These are phyloP conservation scores for Phrynosoma blainvillii DNA, from an alignment of 2,113 vertebrate genomes.

Conservation along the genomic window DNA sequence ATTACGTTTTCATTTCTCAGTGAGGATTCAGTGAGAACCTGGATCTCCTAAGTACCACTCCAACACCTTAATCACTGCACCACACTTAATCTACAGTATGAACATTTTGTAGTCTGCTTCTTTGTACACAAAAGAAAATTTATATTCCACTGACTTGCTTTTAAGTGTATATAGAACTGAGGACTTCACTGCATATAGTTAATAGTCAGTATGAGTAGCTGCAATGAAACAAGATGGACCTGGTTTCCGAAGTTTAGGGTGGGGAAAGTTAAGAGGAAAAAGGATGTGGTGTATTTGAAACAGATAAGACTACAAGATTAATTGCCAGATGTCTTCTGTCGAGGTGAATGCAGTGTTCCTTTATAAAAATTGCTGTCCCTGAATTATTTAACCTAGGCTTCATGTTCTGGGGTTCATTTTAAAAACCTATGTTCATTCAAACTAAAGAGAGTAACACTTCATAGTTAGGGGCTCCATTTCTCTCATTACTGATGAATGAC, in stretches of 20 bases:
- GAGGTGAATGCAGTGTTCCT: background rate
- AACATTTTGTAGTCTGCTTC: background rate
- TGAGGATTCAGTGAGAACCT: too few species aligned
- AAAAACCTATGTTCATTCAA: background rate
- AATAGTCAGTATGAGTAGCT: background rate
- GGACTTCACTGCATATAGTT: background rate
- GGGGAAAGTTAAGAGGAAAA: background rate
- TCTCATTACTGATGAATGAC: background rate
- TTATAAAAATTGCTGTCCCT: slow-evolving; percentile 7
- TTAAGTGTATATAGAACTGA: background rate
- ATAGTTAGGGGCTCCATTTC: background rate
- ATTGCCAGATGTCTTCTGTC: background rate
- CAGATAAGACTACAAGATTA: background rate
- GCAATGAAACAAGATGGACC: background rate
- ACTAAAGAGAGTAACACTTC: background rate
- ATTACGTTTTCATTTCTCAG: too few species aligned
- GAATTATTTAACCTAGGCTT: background rate
- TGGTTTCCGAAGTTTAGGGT: background rate
- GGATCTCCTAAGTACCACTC: too few species aligned
- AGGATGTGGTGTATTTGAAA: background rate
- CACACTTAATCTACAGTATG: background rate
- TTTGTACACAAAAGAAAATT: background rate
- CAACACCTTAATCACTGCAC: too few species aligned
- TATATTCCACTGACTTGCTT: background rate
- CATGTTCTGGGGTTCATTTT: background rate